Evolutionary conservation across 2,888 invertebrate species (phyloP), one percentile per base, ranked within the genome.

Genomic region (Sceliomorpha sp.): DNA sequence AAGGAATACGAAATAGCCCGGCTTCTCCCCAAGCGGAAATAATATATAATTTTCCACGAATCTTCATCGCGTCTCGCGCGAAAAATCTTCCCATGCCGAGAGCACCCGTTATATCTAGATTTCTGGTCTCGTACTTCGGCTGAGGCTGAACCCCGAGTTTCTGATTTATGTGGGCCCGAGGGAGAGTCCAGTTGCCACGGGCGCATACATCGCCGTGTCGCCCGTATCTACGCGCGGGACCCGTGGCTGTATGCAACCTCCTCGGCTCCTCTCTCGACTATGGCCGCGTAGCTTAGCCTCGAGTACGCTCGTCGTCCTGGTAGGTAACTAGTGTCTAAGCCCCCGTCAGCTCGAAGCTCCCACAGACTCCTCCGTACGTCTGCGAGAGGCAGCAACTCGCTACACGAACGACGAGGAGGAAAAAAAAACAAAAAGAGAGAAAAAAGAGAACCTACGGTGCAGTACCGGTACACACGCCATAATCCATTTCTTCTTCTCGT

Each of bases 181-280:
- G 78, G 78, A 75, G 77, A 81, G 79, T 77, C 77, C 82, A 79
- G 84, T 83, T 80, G 77, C 79, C 58, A 72, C 53, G 37, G 56
- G 45, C 59, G 50, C 36, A 51, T 40, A 68, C 62, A 62, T 47
- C 37, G 26, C 40, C 36, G 36, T 36, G 34, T 36, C 26, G 32
- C n/a, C n/a, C 27, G 36, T 36, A 10, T 36, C 13, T 26, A 51
- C 15, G 39, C 26, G 12, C 26, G 8, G n/a, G 20, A 4, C 5
- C 4, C 26, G 27, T 44, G 44, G 36, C 29, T 56, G 44, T 44
- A 34, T 44, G 31, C 24, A 37, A 26, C 53, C 34, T 20, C 20
- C 20, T 2, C 5, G 20, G 10, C 50, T 50, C 24, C 50, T 50
- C 24, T 10, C 50, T 50, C 24, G 20, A 8, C 17, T 32, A 32